A percentile compares a stretch with the other conserved stretches of the same genome.
phyloP scores from a whole-genome alignment of 2,797 vertebrate genomes.

The Clarias pachynema region DNA sequence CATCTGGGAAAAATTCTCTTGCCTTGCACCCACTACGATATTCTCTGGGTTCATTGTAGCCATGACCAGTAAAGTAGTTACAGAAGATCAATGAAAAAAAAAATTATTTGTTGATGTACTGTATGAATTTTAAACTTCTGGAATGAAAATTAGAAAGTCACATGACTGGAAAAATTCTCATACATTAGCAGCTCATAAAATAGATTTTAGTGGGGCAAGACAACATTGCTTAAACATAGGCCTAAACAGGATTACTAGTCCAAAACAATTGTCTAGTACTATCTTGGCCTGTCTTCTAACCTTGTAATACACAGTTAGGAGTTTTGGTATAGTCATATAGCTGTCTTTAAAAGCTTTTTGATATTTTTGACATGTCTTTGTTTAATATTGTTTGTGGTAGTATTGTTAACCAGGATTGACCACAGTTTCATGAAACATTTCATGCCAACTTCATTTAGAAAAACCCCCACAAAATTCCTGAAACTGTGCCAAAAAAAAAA shows the following conservation, averaged over 20 bases:
- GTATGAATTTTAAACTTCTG: not conserved
- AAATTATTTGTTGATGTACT: not conserved
- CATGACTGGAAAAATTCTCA: not conserved
- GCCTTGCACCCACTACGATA: not conserved
- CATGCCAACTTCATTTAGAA: not conserved
- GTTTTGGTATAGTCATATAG: not conserved
- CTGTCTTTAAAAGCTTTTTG: not conserved
- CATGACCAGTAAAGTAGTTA: too few relatives aligned
- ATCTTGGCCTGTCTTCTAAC: not conserved
- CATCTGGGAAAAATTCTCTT: not conserved
- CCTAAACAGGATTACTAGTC: not conserved
- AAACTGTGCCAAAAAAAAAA: not conserved
- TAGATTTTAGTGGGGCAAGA: not conserved
- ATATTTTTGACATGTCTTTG: not conserved
- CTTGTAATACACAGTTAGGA: not conserved
- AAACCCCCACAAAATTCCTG: too few relatives aligned
- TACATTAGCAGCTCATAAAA: not conserved
- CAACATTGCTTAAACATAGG: not conserved
- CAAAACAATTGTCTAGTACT: not conserved
- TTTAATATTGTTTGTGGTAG: not conserved
- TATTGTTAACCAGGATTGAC: not conserved
- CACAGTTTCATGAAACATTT: not conserved
- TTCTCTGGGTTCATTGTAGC: too few relatives aligned
- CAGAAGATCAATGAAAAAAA: too few relatives aligned
- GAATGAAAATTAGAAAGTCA: not conserved